Evolutionary conservation across 2,113 vertebrate species (phyloP).

Genomic region (Carlito syrichta): DNA sequence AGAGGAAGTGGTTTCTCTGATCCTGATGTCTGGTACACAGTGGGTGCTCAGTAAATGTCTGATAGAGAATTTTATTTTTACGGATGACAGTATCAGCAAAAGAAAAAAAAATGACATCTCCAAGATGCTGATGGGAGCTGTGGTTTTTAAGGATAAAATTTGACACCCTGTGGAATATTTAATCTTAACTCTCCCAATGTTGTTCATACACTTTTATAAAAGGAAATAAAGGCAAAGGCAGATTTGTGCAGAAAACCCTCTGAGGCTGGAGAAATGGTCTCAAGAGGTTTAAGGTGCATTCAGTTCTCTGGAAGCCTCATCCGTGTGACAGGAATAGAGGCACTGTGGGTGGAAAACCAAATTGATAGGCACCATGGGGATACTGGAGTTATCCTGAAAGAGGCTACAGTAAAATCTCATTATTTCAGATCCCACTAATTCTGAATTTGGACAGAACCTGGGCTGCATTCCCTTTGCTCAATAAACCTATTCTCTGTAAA

Average conservation of each 20-base stretch:
- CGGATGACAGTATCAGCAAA: background rate
- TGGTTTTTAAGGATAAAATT: background rate
- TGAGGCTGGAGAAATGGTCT: background rate
- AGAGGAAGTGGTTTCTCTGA: background rate
- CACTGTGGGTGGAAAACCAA: background rate
- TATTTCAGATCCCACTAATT: background rate
- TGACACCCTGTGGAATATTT: background rate
- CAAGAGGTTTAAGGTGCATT: background rate
- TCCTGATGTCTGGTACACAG: background rate
- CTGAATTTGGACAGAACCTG: background rate
- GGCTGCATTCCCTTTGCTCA: background rate
- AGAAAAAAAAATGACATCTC: background rate
- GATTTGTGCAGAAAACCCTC: background rate
- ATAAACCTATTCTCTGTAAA: background rate
- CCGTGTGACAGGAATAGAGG: accelerated
- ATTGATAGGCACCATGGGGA: background rate
- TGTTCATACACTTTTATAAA: background rate
- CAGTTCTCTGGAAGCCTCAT: background rate
- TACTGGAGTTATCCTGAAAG: background rate
- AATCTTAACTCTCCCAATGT: background rate
- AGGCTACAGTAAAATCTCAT: background rate
- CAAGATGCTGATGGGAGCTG: background rate
- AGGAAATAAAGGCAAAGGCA: background rate
- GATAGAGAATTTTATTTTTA: slow-evolving; percentile 2
- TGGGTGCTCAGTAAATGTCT: background rate